Percentiles rank a stretch among this genome's conserved stretches.
Conservation (phyloP, 2,888 invertebrate species). For the Notocelia uddmanniana region DNA sequence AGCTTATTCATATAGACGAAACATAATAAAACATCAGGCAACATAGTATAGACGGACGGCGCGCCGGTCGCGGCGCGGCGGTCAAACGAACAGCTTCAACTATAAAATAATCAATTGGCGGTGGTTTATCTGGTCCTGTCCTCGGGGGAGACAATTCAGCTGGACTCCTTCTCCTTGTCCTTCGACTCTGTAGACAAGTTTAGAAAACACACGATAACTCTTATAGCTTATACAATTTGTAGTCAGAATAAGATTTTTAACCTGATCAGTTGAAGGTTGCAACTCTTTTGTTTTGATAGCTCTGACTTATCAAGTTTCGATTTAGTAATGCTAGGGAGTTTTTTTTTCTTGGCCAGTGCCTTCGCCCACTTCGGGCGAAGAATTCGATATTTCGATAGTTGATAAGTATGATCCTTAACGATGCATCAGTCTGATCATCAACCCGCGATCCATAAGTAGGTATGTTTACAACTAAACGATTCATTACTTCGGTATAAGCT, state of each 20-base stretch:
- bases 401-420: neutral
- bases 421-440: neutral
- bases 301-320: neutral
- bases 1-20: conserved; percentile 64
- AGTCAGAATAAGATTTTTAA: neutral
- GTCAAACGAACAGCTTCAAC: conserved; percentile 68
- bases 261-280: neutral
- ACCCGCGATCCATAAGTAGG: conserved; percentile 15
- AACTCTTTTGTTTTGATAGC: conserved; percentile 3
- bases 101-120: conserved; percentile 84
- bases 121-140: conserved; percentile 83
- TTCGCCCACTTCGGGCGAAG: neutral
- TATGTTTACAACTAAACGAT: conserved; percentile 23
- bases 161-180: conserved; percentile 89
- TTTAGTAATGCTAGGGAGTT: neutral
- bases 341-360: neutral
- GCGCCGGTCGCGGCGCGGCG: conserved; percentile 57
- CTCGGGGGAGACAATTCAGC: conserved; percentile 85
- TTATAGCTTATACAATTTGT: neutral
- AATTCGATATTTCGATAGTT: neutral
- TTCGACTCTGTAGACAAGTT: conserved; percentile 86
- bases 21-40: conserved; percentile 74
- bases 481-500: conserved; percentile 11
- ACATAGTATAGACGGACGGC: conserved; percentile 63
- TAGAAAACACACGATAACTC: conserved; percentile 41